Evolutionary conservation across 1,140 invertebrate species (phyloP).

Genomic region (Scaptomyza graminum): DNA sequence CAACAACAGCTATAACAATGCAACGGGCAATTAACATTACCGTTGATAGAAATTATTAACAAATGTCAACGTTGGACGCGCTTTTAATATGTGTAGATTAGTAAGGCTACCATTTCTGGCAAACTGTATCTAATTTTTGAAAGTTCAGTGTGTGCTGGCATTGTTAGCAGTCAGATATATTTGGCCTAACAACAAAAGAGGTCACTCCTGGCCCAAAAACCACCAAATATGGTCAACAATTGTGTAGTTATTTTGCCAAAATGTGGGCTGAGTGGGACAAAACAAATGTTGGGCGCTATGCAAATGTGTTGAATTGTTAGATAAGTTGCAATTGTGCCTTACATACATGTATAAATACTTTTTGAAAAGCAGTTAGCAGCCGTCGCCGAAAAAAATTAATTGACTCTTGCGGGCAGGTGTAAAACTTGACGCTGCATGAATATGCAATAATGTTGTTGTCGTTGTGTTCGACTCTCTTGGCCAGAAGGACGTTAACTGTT

Average conservation of each 20-base stretch:
- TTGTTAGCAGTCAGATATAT: conserved; percentile 19
- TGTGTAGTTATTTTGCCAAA: conserved; percentile 7
- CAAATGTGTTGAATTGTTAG: conserved; percentile 46
- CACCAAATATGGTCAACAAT: conserved; percentile 5
- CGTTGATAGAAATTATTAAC: conserved; percentile 53
- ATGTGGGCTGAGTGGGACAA: conserved; percentile 30
- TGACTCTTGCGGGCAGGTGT: conserved; percentile 73
- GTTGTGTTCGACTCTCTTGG: conserved; percentile 17
- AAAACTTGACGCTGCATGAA: conserved; percentile 59
- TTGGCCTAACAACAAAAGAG: conserved; percentile 10
- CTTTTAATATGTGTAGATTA: conserved; percentile 51
- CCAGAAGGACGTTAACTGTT: conserved; percentile 68
- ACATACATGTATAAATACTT: not conserved
- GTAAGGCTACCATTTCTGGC: conserved; percentile 11
- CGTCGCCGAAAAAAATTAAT: conserved; percentile 58
- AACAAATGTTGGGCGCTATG: conserved; percentile 17
- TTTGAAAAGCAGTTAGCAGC: conserved; percentile 46
- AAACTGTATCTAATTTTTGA: not conserved
- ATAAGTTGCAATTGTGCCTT: conserved; percentile 42
- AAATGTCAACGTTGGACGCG: conserved; percentile 63
- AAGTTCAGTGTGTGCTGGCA: conserved; percentile 2
- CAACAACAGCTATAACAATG: conserved; percentile 44
- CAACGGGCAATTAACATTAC: conserved; percentile 47
- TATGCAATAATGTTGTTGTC: conserved; percentile 60
- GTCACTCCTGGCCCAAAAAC: not conserved